Percentiles rank a stretch among this genome's conserved stretches.
Evolutionary conservation across 2,888 invertebrate species (phyloP).

Genomic region (Cryptops parisi): DNA sequence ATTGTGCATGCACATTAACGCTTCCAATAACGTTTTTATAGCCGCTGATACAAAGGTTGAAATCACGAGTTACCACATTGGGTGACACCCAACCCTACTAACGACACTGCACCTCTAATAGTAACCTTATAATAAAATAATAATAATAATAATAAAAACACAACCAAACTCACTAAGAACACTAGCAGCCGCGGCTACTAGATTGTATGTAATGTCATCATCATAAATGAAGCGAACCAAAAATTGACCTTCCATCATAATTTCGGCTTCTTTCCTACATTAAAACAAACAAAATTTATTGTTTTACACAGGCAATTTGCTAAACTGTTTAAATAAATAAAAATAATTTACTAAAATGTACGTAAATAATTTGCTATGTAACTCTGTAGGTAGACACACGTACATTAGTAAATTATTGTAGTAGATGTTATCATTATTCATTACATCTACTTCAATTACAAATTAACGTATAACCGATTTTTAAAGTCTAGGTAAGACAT

Average conservation of each 20-base stretch:
- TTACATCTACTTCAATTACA: not conserved
- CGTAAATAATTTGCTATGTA: not conserved
- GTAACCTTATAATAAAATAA: not conserved
- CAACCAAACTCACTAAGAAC: constrained; percentile 58
- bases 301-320: not conserved
- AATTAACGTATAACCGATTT: too few species aligned
- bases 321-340: not conserved
- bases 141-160: not conserved
- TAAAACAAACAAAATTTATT: constrained; percentile 17
- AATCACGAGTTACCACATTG: not conserved
- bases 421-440: not conserved
- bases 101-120: not conserved
- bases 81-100: not conserved
- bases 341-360: not conserved
- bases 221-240: constrained; percentile 88
- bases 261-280: constrained; percentile 77
- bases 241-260: constrained; percentile 90
- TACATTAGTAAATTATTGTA: not conserved
- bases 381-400: too few species aligned
- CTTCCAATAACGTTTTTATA: too few species aligned
- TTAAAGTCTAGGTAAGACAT: too few species aligned
- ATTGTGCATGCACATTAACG: too few species aligned
- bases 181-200: constrained; percentile 82
- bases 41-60: too few species aligned
- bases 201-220: constrained; percentile 85